Evolutionary conservation across 2,888 invertebrate species (phyloP), one percentile per base, ranked within the genome.

Genomic region (Nesidiocoris tenuis): DNA sequence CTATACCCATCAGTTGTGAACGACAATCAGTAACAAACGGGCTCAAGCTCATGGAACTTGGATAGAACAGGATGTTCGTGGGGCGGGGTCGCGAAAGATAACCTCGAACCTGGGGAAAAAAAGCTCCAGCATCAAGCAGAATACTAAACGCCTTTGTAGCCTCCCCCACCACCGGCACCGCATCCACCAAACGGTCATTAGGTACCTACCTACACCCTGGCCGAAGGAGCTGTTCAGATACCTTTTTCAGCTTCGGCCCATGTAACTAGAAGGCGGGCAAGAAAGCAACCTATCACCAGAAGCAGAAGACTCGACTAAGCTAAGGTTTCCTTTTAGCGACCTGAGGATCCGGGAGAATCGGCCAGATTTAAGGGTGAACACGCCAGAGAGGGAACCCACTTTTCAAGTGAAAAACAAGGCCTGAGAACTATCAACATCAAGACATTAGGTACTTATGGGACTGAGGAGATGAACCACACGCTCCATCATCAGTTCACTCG

Each of bases 21-120:
- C 59, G 59, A 59, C 59, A 59, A 59, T 59, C 59, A 59, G 59
- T 18, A 59, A 59, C 59, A 59, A 59, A 59, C 17, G 17, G 19
- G 59, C 59, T 39, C 39, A 12, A 16, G 59, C 59, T 39, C 39
- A 12, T 39, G 12, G 39, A 3, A 39, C 39, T 39, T 39, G 39
- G 12, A 39, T 39, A 39, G 39, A 39, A 12, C 39, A 39, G 39
- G 5, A 39, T 3, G 39, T 39, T 39, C 39, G 3, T 39, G 39
- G 39, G 39, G 12, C 39, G 39, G 39, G 39, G 39, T 39, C 39
- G 3, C 12, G 59, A 59, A 59, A 59, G 59, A 59, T 59, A 59
- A 59, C 17, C 59, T 39, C 39, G 5, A 39, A 39, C 5, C 39
- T 39, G 3, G 39, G 39, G n/a, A n/a, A 39, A 39, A 39, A 39